phyloP scores from a whole-genome alignment of 2,888 invertebrate genomes.

The Junonia oenone region DNA sequence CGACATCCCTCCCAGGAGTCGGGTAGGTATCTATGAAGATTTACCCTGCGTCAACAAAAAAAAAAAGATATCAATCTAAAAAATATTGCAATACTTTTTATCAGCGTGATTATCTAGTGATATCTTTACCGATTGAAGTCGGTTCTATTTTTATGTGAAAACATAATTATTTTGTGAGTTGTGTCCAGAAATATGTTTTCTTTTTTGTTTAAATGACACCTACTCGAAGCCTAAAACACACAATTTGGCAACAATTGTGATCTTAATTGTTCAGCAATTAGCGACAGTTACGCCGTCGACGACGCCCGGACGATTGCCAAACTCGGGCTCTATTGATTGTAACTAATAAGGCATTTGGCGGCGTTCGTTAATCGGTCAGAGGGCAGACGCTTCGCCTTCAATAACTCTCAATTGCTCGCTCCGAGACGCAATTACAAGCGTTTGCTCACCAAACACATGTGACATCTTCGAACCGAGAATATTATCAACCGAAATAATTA shows the following conservation, averaged over 20 bases:
- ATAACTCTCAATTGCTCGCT: constrained; percentile 2
- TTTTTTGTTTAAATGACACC: not conserved
- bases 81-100: no score
- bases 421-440: constrained; percentile 6
- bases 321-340: constrained; percentile 30
- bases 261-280: constrained; percentile 3
- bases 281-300: not conserved
- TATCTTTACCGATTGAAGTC: no score
- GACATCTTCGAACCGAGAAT: not conserved
- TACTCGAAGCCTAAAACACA: not conserved
- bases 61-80: no score
- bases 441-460: constrained; percentile 1
- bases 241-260: not conserved
- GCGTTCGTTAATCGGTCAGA: constrained; percentile 16
- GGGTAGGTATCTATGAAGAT: no score
- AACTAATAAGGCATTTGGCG: constrained; percentile 30
- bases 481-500: not conserved
- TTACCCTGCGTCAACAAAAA: no score
- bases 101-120: no score
- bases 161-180: no score
- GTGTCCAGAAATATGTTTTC: not conserved
- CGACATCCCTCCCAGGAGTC: no score
- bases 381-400: constrained; percentile 9
- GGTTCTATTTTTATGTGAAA: no score
- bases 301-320: constrained; percentile 14